phyloP scores from a whole-genome alignment of 2,113 vertebrate genomes.

The Cheirogaleus medius region DNA sequence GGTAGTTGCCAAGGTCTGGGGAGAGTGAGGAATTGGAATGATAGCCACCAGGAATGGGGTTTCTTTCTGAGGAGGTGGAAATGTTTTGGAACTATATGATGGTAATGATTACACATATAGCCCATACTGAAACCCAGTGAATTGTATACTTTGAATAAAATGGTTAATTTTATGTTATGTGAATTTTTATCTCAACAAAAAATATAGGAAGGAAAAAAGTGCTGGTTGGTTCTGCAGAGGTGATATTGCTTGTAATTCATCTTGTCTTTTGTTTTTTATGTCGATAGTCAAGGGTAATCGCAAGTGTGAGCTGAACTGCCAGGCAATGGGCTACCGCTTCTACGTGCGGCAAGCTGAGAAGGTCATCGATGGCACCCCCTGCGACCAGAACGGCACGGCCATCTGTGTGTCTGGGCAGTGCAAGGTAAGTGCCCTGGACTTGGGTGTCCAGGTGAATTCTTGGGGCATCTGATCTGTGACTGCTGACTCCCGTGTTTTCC shows the following conservation, averaged over 20 bases:
- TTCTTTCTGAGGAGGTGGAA: background rate
- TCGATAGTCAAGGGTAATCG: constrained; percentile 87
- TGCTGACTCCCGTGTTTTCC: background rate
- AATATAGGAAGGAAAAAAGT: background rate
- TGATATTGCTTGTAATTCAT: background rate
- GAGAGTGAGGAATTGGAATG: background rate
- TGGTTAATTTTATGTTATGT: background rate
- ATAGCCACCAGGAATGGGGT: background rate
- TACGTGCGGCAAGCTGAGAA: constrained; percentile 92
- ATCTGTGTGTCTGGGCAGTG: constrained; percentile 94
- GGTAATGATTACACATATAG: background rate
- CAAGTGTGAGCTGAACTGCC: constrained; percentile 94
- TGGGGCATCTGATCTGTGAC: rapidly evolving
- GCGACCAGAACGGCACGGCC: constrained; percentile 88
- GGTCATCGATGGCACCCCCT: constrained; percentile 94
- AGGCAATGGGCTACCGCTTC: constrained; percentile 94
- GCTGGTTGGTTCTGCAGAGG: background rate
- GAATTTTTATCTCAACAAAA: background rate
- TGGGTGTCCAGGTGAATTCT: background rate
- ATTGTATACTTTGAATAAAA: background rate
- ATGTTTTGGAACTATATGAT: background rate
- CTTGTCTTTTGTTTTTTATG: background rate
- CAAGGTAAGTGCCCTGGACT: constrained; percentile 85
- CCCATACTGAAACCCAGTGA: background rate
- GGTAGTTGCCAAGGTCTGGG: background rate